phyloP scores from a whole-genome alignment of 1,140 invertebrate genomes.

The Bemisia tabaci region DNA sequence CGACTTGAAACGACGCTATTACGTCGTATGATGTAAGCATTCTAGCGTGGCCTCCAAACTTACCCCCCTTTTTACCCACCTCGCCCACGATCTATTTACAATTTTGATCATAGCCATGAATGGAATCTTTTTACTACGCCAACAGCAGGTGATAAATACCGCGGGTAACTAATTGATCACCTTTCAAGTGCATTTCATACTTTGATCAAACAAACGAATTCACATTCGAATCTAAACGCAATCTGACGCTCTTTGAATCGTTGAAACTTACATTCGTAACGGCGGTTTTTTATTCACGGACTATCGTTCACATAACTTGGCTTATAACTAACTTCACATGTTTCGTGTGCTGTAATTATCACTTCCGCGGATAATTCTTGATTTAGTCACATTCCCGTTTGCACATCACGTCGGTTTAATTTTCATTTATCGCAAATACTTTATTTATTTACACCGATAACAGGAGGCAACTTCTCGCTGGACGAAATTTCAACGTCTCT shows the following conservation, averaged over 20 bases:
- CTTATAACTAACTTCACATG: neutral
- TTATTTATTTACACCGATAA: too few relatives aligned
- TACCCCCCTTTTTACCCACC: neutral
- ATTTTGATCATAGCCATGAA: neutral
- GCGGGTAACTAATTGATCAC: too few relatives aligned
- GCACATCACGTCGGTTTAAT: too few relatives aligned
- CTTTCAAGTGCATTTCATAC: too few relatives aligned
- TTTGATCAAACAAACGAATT: too few relatives aligned
- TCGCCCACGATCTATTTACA: neutral
- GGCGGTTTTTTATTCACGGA: neutral
- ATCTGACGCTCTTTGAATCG: neutral
- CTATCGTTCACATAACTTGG: neutral
- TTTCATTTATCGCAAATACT: too few relatives aligned
- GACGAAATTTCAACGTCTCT: slow-evolving; percentile 1
- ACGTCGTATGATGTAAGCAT: neutral
- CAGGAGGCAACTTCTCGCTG: slow-evolving; percentile 9
- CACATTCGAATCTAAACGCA: neutral
- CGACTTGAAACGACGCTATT: neutral
- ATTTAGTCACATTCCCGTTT: too few relatives aligned
- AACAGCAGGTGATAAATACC: neutral
- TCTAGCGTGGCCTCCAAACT: neutral
- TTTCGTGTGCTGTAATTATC: neutral
- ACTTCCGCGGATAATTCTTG: too few relatives aligned
- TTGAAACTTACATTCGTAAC: neutral
- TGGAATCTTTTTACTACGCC: slow-evolving; percentile 1